Base-by-base conservation (phyloP, 2,888 invertebrate species). In the Linnaemya vulpina region DNA sequence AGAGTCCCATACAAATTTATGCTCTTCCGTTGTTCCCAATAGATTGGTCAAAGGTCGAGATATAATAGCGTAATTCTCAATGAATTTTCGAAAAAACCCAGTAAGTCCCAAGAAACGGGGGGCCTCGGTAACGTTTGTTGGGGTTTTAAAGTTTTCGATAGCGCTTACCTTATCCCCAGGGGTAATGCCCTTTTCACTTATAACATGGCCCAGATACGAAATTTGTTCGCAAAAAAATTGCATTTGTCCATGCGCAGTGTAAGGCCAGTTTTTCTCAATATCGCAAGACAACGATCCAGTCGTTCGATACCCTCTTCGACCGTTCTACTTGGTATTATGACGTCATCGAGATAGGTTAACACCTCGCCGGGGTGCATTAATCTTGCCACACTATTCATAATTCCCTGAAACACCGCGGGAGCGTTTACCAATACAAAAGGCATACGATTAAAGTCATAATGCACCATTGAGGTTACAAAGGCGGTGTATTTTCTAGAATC, bases 21-120 rank as follows among this genome's bases (percentile, higher is more conserved):
- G 10, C 8, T 80, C 43, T 40, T 86, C 80, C 13, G 25, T n/a
- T 1, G 67, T 63, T 1, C 38, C 55, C 74, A 75, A 51, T 2
- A 80, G n/a, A 4, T 10, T n/a, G 1, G 79, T 79, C 3, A 79
- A 51, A 3, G 79, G 86, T 11, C 76, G 35, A 1, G 85, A 62
- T 8, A 86, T 80, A 1, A 74, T 5, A 2, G 84, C n/a, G n/a
- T 87, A 87, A 9, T 78, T 68, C 7, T 53, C 35, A 5, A 87
- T 83, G 15, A 83, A 84, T 65, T 86, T 88, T 43, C 86, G 75
- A 38, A 87, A 88, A 46, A 84, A 87, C 25, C 82, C 73, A 8
- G 81, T 86, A 7, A 87, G 74, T 20, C 83, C 86, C 9, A 88
- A 46, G 74, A 86, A 85, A 53, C 81, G 46, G 46, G 79, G 80